A percentile compares a stretch with the other conserved stretches of the same genome.
Conservation (phyloP, 2,888 invertebrate genomes). For the Oscheius onirici region DNA sequence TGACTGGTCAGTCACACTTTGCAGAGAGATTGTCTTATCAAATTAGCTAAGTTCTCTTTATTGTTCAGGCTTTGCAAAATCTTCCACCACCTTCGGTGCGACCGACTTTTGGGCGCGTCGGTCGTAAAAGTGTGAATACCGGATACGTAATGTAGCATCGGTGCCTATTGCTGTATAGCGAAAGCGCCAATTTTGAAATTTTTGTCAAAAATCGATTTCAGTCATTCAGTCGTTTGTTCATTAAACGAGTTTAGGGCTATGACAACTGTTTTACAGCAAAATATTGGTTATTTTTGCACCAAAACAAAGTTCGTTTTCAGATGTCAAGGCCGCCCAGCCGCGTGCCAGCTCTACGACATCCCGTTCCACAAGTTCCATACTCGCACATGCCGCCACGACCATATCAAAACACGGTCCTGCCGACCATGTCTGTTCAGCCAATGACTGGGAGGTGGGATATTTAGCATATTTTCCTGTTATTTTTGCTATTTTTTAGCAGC, state of each 20-base stretch:
- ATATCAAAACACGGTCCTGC: constrained; percentile 34
- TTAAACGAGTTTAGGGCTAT: constrained; percentile 77
- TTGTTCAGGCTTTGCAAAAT: constrained; percentile 10
- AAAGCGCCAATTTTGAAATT: too few species aligned
- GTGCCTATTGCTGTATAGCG: not conserved
- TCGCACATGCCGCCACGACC: constrained; percentile 14
- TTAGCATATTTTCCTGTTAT: too few species aligned
- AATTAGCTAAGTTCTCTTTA: constrained; percentile 10
- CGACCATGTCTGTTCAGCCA: constrained; percentile 54
- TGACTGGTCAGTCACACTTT: not conserved
- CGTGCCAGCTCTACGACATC: constrained; percentile 41
- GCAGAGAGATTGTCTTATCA: constrained; percentile 1
- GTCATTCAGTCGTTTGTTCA: not conserved
- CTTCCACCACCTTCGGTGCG: constrained; percentile 21
- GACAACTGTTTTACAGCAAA: constrained; percentile 80
- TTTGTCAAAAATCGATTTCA: too few species aligned
- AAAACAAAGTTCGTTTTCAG: too few species aligned
- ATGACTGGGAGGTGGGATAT: constrained; percentile 39
- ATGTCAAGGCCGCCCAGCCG: constrained; percentile 56
- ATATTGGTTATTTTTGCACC: too few species aligned
- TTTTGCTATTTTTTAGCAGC: too few species aligned
- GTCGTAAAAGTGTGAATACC: constrained; percentile 31
- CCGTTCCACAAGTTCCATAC: constrained; percentile 5
- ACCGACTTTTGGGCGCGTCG: constrained; percentile 30
- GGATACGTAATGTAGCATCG: constrained; percentile 20